A percentile compares a stretch with the other conserved stretches of the same genome.
These are phyloP conservation scores for Ailuropoda melanoleuca DNA, from an alignment of 2,113 vertebrate genomes.

Conservation along the genomic window DNA sequence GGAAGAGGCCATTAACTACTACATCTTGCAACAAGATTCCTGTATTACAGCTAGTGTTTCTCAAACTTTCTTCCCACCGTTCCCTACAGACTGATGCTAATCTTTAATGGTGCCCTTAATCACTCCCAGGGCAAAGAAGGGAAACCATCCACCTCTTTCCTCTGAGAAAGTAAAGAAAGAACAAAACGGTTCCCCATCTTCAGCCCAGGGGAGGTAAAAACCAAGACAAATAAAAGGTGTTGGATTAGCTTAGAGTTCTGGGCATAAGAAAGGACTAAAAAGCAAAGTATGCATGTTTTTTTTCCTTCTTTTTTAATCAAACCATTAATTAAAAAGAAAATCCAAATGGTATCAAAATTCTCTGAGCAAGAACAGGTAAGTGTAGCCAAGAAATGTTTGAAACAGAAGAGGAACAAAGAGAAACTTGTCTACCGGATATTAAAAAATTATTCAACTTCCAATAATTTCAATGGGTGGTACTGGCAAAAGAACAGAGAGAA, in stretches of 20 bases:
- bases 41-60: not conserved
- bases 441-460: slow-evolving; percentile 61
- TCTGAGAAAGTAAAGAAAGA: not conserved
- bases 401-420: slow-evolving; percentile 51
- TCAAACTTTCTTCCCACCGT: not conserved
- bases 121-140: not conserved
- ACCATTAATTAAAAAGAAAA: not conserved
- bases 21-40: not conserved
- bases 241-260: not conserved
- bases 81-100: not conserved
- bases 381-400: slow-evolving; percentile 42
- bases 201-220: not conserved
- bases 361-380: slow-evolving; percentile 34
- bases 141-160: not conserved
- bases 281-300: not conserved
- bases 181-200: not conserved
- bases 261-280: not conserved
- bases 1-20: not conserved
- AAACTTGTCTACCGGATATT: slow-evolving; percentile 58
- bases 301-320: not conserved
- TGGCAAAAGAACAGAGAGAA: slow-evolving; percentile 60
- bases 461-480: slow-evolving; percentile 34
- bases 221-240: not conserved
- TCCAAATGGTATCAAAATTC: not conserved
- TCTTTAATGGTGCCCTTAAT: not conserved